phyloP scores from a whole-genome alignment of 2,113 vertebrate species.

The Hepsetus odoe region DNA sequence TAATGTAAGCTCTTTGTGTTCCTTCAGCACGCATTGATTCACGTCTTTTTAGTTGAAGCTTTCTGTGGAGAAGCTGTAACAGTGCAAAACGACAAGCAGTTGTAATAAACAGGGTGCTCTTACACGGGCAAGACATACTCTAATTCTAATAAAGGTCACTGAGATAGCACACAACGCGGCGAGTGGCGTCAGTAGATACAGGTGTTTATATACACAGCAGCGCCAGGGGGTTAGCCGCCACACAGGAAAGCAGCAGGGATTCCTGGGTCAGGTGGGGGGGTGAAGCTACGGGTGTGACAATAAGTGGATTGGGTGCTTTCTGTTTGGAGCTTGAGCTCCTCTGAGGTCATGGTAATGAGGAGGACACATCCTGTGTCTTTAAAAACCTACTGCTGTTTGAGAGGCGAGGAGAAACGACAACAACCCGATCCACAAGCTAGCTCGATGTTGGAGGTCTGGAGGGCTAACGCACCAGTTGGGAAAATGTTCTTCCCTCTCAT shows the following conservation, averaged over 20 bases:
- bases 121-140: slow-evolving; percentile 43
- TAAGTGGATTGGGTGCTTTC: slow-evolving; percentile 5
- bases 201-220: slow-evolving; percentile 49
- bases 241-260: slow-evolving; percentile 47
- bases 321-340: slow-evolving; percentile 34
- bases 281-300: slow-evolving; percentile 18
- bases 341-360: slow-evolving; percentile 42
- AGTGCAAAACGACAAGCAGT: slow-evolving; percentile 39
- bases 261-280: slow-evolving; percentile 27
- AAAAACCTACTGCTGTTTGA: not conserved
- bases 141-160: slow-evolving; percentile 44
- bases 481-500: not conserved
- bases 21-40: not conserved
- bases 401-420: not conserved
- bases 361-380: slow-evolving; percentile 20
- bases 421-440: slow-evolving; percentile 17
- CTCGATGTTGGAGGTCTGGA: not conserved
- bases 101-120: slow-evolving; percentile 34
- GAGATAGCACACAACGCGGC: slow-evolving; percentile 36
- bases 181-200: slow-evolving; percentile 43
- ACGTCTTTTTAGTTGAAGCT: slow-evolving; percentile 13
- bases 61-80: slow-evolving; percentile 35
- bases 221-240: slow-evolving; percentile 22
- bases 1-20: not conserved
- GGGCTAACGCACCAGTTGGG: not conserved